These are phyloP conservation scores for Acropora tenuis DNA, from an alignment of 64 coral and sea anemone species.

Conservation along the genomic window DNA sequence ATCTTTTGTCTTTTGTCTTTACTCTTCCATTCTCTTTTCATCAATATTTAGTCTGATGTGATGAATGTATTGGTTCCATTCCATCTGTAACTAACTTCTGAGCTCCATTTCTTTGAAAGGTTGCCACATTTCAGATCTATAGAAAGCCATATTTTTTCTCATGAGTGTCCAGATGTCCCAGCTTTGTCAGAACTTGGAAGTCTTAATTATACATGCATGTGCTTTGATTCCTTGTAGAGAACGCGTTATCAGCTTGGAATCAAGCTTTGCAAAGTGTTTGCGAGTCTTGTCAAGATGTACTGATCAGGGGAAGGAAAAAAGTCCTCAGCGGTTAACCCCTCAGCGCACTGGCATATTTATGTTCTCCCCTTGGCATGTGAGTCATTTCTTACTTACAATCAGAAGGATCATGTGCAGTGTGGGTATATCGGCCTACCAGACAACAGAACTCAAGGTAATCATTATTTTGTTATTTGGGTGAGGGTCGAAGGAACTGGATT, in stretches of 20 bases:
- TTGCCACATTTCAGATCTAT: too few species aligned
- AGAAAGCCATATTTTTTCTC: too few species aligned
- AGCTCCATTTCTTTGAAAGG: too few species aligned
- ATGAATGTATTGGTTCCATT: too few species aligned
- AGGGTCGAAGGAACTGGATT: too few species aligned
- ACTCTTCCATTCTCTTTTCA: too few species aligned
- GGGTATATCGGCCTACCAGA: slow-evolving; percentile 12
- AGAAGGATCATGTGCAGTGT: not conserved
- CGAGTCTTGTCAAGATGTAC: not conserved
- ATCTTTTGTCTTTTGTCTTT: too few species aligned
- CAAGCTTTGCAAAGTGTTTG: slow-evolving; percentile 36
- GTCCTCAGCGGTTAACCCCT: not conserved
- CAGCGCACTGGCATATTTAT: not conserved
- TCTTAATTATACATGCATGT: not conserved
- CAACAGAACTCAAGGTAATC: slow-evolving; percentile 46
- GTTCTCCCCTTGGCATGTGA: slow-evolving; percentile 34
- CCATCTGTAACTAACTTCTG: too few species aligned
- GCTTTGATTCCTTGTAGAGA: not conserved
- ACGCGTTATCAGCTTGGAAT: slow-evolving; percentile 3
- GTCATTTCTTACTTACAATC: slow-evolving; percentile 10
- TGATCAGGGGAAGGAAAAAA: not conserved
- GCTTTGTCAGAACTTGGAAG: not conserved
- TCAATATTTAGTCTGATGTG: too few species aligned
- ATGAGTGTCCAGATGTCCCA: not conserved
- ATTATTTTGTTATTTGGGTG: too few species aligned